A percentile compares a stretch with the other conserved stretches of the same genome.
Evolutionary conservation across 2,888 invertebrate species (phyloP).

Genomic region (Nomada lathburiana): DNA sequence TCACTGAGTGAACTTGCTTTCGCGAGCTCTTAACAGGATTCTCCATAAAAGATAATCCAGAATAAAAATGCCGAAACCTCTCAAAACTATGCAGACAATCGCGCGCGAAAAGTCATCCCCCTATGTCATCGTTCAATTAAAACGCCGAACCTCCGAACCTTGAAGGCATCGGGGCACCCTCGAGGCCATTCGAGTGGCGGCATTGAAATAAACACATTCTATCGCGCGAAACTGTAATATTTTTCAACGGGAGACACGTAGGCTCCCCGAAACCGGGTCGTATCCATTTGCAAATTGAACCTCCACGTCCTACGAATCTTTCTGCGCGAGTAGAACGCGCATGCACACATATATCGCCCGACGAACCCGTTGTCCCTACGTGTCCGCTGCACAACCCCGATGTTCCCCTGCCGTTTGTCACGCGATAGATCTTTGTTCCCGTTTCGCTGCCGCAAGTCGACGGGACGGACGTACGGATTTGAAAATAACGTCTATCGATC

Average conservation of each 20-base stretch:
- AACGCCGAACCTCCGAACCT: too few relatives aligned
- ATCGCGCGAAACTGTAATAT: neutral
- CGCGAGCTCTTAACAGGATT: too few relatives aligned
- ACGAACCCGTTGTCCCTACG: neutral
- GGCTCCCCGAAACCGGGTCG: constrained; percentile 23
- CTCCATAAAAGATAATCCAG: too few relatives aligned
- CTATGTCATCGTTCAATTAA: too few relatives aligned
- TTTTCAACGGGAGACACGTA: neutral
- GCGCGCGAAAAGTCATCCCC: too few relatives aligned
- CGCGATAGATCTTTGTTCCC: constrained; percentile 43
- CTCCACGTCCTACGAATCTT: constrained; percentile 33
- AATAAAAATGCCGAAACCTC: neutral
- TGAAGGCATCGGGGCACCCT: too few relatives aligned
- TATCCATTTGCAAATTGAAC: constrained; percentile 68
- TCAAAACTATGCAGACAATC: too few relatives aligned
- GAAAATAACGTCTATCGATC: constrained; percentile 43
- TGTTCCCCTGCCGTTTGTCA: constrained; percentile 24
- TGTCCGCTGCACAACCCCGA: neutral
- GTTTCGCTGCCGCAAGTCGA: constrained; percentile 6
- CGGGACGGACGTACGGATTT: constrained; percentile 13
- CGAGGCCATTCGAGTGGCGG: neutral
- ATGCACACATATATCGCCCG: neutral
- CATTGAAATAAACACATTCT: neutral
- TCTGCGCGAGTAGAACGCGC: constrained; percentile 29
- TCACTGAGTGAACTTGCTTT: too few relatives aligned